Evolutionary conservation across 2,113 vertebrate species (phyloP), one percentile per base, ranked within the genome.

Genomic region (Lycocorax pyrrhopterus): DNA sequence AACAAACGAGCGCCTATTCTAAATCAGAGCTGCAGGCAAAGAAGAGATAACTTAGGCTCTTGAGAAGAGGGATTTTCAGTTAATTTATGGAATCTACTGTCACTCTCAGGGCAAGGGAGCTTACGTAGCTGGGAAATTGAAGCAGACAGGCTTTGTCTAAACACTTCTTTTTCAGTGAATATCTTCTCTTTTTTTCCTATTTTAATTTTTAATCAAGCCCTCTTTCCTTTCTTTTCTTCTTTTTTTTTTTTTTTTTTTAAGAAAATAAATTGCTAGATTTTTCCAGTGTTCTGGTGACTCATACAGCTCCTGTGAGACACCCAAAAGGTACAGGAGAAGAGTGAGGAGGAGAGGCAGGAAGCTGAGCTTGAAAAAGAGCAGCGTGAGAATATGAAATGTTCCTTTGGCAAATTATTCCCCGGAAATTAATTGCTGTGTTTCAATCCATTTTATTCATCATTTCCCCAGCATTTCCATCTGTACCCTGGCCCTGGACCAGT

Each of bases 1-100:
- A 98, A 98, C 98, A 98, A 98, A 98, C 92, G 95, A 95, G 97
- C 86, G 97, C 97, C 97, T 96, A 93, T 98, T 98, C 98, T 98
- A 98, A 98, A 98, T 97, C 98, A 97, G 98, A 97, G 98, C 98
- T 98, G 98, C 98, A 98, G 98, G 98, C 98, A 97, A 98, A 91
- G 92, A 80, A 98, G 98, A 98, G 98, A 98, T 98, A 98, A 98
- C 98, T 98, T 97, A 96, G 97, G 97, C 98, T 98, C 97, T 97
- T 89, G 98, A 98, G 98, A 98, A 98, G 98, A 98, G 98, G 98
- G 98, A 98, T 98, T 98, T 98, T 98, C 98, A 95, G 97, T 97
- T 98, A 98, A 98, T 98, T 98, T 98, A 98, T 98, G 98, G 98
- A 98, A 97, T 96, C 97, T 97, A 97, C 97, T 96, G 97, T 97